A percentile compares a stretch with the other conserved stretches of the same genome.
phyloP scores from a whole-genome alignment of 1,140 invertebrate genomes.

The Neomicropteryx cornuta region DNA sequence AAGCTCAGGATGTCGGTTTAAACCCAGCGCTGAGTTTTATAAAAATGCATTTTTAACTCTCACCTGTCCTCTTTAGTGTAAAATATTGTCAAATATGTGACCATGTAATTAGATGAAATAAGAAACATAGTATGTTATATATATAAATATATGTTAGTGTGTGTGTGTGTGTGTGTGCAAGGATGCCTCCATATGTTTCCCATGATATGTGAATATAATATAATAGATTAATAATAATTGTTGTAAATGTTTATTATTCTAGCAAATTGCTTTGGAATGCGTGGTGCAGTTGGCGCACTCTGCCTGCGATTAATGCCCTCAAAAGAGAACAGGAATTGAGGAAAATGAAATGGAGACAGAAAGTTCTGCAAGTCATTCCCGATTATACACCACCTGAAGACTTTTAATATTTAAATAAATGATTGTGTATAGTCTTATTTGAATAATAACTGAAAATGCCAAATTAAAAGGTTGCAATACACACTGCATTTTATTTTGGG shows the following conservation, averaged over 20 bases:
- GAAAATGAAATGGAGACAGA: constrained; percentile 50
- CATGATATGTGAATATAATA: no score
- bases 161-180: no score
- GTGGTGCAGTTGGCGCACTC: constrained; percentile 46
- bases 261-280: constrained; percentile 47
- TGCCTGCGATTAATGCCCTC: constrained; percentile 45
- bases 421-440: neutral
- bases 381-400: constrained; percentile 46
- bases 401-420: constrained; percentile 2
- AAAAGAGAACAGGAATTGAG: constrained; percentile 51
- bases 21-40: no score
- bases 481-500: neutral
- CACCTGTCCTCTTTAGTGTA: no score
- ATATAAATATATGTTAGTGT: no score
- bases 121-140: no score
- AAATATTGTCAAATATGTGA: no score
- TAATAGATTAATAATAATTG: constrained; percentile 1
- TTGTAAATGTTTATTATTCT: constrained; percentile 15
- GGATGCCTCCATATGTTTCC: no score
- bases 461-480: constrained; percentile 3
- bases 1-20: no score
- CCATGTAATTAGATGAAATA: no score
- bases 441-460: constrained; percentile 1
- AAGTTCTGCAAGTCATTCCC: constrained; percentile 52
- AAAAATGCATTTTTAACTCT: no score